Percentiles rank a stretch among this genome's conserved stretches.
phyloP scores from a whole-genome alignment of 2,797 vertebrate species.

The Caiman crocodilus region DNA sequence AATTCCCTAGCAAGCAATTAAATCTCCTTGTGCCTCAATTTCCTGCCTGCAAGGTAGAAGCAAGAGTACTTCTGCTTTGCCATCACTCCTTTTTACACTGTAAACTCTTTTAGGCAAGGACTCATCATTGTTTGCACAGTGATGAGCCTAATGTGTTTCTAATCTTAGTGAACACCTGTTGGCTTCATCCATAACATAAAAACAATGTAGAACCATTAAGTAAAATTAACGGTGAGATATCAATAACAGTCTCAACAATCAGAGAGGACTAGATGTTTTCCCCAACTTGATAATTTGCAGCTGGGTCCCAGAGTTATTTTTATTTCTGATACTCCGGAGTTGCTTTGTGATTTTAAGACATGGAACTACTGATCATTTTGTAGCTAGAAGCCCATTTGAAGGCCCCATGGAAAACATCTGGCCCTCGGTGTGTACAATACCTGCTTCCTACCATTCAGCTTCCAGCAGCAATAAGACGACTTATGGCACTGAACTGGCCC shows the following conservation, averaged over 20 bases:
- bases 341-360: not conserved
- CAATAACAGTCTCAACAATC: not conserved
- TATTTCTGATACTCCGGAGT: constrained; percentile 41
- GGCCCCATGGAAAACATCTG: constrained; percentile 69
- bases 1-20: not conserved
- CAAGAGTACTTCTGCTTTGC: not conserved
- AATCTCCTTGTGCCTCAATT: not conserved
- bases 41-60: not conserved
- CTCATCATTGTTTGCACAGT: rapidly evolving
- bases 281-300: constrained; percentile 44
- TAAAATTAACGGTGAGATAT: not conserved
- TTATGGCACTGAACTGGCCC: constrained; percentile 72
- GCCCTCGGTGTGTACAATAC: constrained; percentile 70
- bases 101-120: rapidly evolving
- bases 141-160: not conserved
- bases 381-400: constrained; percentile 25
- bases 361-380: not conserved
- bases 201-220: not conserved
- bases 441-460: constrained; percentile 73
- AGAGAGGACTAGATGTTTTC: constrained; percentile 31
- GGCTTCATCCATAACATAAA: not conserved
- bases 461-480: constrained; percentile 66
- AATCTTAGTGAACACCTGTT: not conserved
- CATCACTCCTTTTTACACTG: not conserved
- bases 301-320: constrained; percentile 43